These are phyloP conservation scores for Ectropis crepuscularia DNA, from an alignment of 2,888 invertebrate species.

Conservation along the genomic window DNA sequence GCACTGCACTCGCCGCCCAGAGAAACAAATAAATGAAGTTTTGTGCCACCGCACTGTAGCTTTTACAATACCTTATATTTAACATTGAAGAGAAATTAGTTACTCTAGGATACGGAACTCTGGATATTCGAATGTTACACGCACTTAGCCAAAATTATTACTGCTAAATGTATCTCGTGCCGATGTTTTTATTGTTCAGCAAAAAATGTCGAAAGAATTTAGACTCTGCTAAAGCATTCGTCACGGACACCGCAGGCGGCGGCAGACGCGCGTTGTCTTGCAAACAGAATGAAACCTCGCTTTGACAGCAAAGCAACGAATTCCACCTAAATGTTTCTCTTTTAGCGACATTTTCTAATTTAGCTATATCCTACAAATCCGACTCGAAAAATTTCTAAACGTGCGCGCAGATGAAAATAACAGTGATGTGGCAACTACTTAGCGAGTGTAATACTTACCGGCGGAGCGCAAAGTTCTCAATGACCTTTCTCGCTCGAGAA, in stretches of 20 bases:
- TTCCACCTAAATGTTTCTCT: conserved; percentile 20
- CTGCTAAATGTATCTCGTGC: conserved; percentile 37
- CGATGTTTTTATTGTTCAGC: conserved; percentile 38
- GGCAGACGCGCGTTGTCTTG: conserved; percentile 37
- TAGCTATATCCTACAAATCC: conserved; percentile 24
- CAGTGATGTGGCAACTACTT: conserved; percentile 25
- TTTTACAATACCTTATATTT: too few relatives aligned
- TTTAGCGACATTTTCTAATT: conserved; percentile 19
- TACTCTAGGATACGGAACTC: too few relatives aligned
- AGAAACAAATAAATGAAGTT: too few relatives aligned
- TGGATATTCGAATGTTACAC: too few relatives aligned
- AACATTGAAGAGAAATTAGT: too few relatives aligned
- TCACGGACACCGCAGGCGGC: conserved; percentile 51
- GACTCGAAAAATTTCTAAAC: conserved; percentile 28
- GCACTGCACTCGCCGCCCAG: too few relatives aligned
- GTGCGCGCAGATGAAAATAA: conserved; percentile 17
- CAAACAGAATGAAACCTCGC: conserved; percentile 49
- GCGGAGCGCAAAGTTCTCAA: conserved; percentile 9
- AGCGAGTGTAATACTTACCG: conserved; percentile 21
- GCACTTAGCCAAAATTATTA: not conserved
- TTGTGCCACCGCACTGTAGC: too few relatives aligned
- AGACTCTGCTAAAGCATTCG: conserved; percentile 57
- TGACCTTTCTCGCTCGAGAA: conserved; percentile 28
- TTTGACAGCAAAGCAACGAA: conserved; percentile 34
- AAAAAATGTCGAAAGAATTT: conserved; percentile 47